Base-by-base conservation (phyloP, 2,888 invertebrate genomes). In the Cabera pusaria region DNA sequence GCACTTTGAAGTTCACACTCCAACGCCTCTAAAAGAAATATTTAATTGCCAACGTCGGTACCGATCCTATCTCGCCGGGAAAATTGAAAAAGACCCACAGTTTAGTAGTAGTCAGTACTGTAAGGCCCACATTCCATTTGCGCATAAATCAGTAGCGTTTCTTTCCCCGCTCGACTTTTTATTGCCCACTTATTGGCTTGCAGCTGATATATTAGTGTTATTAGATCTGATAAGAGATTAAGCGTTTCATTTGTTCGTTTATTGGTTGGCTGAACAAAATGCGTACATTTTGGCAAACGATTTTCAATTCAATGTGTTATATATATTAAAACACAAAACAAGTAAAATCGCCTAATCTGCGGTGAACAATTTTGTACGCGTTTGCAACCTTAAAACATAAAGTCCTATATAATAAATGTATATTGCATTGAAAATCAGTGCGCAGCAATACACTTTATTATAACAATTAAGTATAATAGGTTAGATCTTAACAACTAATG, bases 41-140 rank as follows among this genome's bases (percentile, higher is more conserved):
- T 71, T 77, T 84, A 85, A 84, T 84, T 84, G 76, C 81, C n/a
- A n/a, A n/a, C n/a, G n/a, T n/a, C n/a, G n/a, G 78, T 80, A 68
- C 71, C 68, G 85, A 81, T 84, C 85, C 84, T 85, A 86, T 86
- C 86, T 61, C 32, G 7, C 16, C 19, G 44, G 49, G 67, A 70
- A 84, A 85, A 86, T 87, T 85, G 85, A 87, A 85, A 80, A 73
- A 34, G 44, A 26, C 23, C 4, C 14, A 14, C 14, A 14, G 3
- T 14, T 29, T 38, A 35, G 31, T 3, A 5, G n/a, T n/a, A n/a
- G n/a, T n/a, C 35, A 24, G 2, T 14, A 5, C 6, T 21, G n/a
- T 6, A 21, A 5, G 21, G 20, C 20, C 35, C 64, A 66, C 71
- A 82, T 81, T 85, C 84, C 86, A 67, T 64, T 68, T 68, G 54